Percentiles rank a stretch among this genome's conserved stretches.
These are phyloP conservation scores for Scyliorhinus canicula DNA, from an alignment of 2,797 vertebrate genomes.

Conservation along the genomic window DNA sequence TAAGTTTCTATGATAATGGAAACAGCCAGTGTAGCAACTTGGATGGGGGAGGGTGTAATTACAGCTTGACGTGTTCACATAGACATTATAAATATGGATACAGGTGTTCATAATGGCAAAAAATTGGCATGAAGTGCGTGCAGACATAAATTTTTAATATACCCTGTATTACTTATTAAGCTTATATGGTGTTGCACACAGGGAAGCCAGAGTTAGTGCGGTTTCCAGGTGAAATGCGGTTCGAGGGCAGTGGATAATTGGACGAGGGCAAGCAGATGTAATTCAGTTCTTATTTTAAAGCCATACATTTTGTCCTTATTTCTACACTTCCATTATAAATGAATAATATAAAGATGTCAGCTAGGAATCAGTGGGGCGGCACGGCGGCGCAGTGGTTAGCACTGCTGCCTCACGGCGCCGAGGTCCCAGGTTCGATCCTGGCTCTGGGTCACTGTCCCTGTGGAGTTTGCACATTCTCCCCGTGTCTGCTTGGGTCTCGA, in stretches of 20 bases:
- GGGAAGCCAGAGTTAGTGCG: background rate
- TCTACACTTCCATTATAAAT: background rate
- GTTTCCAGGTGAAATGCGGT: background rate
- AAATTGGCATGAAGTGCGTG: background rate
- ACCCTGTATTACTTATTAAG: background rate
- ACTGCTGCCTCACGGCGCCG: too few species aligned
- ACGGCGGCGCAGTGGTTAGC: too few species aligned
- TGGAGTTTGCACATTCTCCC: too few species aligned
- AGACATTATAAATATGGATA: background rate
- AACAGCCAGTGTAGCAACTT: background rate
- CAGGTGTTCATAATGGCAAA: background rate
- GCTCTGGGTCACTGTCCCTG: too few species aligned
- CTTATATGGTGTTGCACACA: background rate
- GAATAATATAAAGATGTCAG: background rate
- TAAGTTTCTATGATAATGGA: background rate
- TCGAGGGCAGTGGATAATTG: background rate
- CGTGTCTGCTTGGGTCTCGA: too few species aligned
- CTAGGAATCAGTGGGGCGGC: background rate
- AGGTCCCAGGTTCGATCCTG: too few species aligned
- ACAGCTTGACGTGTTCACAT: background rate
- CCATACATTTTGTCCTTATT: background rate
- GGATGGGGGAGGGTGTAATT: background rate
- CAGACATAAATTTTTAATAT: conserved; percentile 12
- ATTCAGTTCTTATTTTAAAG: conserved; percentile 8
- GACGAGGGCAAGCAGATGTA: background rate